Percentiles rank a stretch among this genome's conserved stretches.
phyloP scores from a whole-genome alignment of 2,888 invertebrate genomes.

The Synanthedon formicaeformis region DNA sequence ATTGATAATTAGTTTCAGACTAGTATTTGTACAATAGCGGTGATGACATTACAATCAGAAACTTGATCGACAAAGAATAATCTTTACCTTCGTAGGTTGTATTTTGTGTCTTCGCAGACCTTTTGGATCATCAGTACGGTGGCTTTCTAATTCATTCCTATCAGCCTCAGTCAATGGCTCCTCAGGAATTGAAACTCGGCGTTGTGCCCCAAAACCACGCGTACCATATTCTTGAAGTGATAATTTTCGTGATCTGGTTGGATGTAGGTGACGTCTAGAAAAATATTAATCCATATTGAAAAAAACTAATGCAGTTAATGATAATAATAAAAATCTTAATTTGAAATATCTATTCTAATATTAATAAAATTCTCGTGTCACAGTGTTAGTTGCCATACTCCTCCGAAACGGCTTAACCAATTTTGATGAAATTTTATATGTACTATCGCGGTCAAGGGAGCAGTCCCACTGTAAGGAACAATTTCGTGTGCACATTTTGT shows the following conservation, averaged over 20 bases:
- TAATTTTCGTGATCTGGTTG: constrained; percentile 78
- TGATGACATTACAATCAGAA: too few species aligned
- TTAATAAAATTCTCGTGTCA: too few species aligned
- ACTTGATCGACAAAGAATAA: too few species aligned
- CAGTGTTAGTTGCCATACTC: too few species aligned
- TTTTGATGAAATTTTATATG: too few species aligned
- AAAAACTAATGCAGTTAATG: neutral
- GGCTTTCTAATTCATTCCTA: constrained; percentile 81
- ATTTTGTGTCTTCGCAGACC: constrained; percentile 74
- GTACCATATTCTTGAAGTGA: constrained; percentile 82
- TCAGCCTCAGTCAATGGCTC: constrained; percentile 83
- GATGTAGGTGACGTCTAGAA: constrained; percentile 70
- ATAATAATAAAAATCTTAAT: too few species aligned
- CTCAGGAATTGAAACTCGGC: constrained; percentile 67
- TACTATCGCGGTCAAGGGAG: too few species aligned
- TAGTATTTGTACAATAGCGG: too few species aligned
- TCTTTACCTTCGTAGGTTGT: constrained; percentile 34
- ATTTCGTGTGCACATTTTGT: too few species aligned
- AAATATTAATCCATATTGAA: neutral
- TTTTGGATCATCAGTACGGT: constrained; percentile 79
- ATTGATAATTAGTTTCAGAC: neutral
- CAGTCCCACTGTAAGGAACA: too few species aligned
- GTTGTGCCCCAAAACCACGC: constrained; percentile 71
- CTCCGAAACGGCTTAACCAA: too few species aligned
- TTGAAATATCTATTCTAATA: too few species aligned